These are phyloP conservation scores for Erynnis tages DNA, from an alignment of 2,888 invertebrate genomes.

Conservation along the genomic window DNA sequence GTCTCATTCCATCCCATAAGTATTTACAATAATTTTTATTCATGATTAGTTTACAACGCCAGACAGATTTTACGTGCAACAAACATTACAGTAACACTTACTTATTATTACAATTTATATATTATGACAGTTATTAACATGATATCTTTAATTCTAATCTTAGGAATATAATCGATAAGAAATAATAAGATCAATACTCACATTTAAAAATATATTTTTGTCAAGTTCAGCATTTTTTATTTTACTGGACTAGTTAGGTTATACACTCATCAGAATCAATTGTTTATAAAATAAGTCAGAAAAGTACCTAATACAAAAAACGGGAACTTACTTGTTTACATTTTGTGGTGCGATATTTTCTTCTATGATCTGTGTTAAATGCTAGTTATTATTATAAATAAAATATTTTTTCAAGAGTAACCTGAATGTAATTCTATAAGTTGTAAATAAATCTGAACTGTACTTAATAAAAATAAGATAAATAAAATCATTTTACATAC, in stretches of 20 bases:
- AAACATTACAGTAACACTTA: constrained; percentile 24
- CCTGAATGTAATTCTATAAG: too few species aligned
- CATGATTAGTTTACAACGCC: constrained; percentile 22
- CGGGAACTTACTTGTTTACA: too few species aligned
- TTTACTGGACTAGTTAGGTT: constrained; percentile 33
- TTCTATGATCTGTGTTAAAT: too few species aligned
- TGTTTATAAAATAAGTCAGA: too few species aligned
- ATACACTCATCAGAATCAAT: constrained; percentile 19
- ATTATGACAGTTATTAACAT: constrained; percentile 34
- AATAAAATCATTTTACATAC: too few species aligned
- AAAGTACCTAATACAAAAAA: too few species aligned
- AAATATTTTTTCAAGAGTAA: too few species aligned
- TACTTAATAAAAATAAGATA: too few species aligned
- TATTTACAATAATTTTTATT: constrained; percentile 21
- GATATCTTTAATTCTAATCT: constrained; percentile 28
- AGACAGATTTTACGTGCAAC: constrained; percentile 21
- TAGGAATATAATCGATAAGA: constrained; percentile 26
- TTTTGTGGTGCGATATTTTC: too few species aligned
- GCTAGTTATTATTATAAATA: too few species aligned
- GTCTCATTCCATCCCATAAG: constrained; percentile 9
- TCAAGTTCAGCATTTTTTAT: constrained; percentile 27
- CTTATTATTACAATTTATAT: constrained; percentile 27
- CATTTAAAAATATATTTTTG: constrained; percentile 26
- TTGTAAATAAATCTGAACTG: too few species aligned
- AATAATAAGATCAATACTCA: constrained; percentile 28